Evolutionary conservation across 2,797 vertebrate species (phyloP).

Genomic region (Brotula barbata): DNA sequence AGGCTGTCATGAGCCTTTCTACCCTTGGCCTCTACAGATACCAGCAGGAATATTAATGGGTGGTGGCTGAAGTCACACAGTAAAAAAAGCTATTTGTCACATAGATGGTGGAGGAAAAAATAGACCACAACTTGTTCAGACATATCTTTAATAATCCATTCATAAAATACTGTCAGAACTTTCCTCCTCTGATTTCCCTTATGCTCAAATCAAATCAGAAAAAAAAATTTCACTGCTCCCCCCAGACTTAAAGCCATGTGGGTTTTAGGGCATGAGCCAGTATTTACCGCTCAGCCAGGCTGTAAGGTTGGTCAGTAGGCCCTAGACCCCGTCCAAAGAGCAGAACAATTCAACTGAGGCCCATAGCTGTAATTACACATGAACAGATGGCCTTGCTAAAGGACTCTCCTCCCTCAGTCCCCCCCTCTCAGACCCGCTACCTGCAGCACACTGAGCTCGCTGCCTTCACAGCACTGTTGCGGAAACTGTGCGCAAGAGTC

Average conservation of each 20-base stretch:
- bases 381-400: conserved; percentile 75
- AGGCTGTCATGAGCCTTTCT: background rate
- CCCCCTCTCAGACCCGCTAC: conserved; percentile 45
- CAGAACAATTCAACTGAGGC: conserved; percentile 44
- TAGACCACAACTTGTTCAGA: conserved; percentile 5
- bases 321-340: conserved; percentile 35
- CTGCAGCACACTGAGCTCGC: conserved; percentile 42
- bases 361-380: conserved; percentile 72
- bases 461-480: conserved; percentile 32
- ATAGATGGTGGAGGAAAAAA: conserved; percentile 18
- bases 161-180: background rate
- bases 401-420: conserved; percentile 50
- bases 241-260: conserved; percentile 31
- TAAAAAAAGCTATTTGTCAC: conserved; percentile 25
- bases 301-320: conserved; percentile 50
- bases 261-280: conserved; percentile 33
- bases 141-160: conserved; percentile 10
- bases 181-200: conserved; percentile 2
- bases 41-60: conserved; percentile 7
- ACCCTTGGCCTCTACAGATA: conserved; percentile 10
- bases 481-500: background rate
- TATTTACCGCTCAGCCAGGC: conserved; percentile 53
- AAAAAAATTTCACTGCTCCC: conserved; percentile 29
- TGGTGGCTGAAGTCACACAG: background rate
- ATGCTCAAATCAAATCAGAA: conserved; percentile 24